Evolutionary conservation across 1,140 invertebrate genomes (phyloP).

Genomic region (Lordiphosa mommai): DNA sequence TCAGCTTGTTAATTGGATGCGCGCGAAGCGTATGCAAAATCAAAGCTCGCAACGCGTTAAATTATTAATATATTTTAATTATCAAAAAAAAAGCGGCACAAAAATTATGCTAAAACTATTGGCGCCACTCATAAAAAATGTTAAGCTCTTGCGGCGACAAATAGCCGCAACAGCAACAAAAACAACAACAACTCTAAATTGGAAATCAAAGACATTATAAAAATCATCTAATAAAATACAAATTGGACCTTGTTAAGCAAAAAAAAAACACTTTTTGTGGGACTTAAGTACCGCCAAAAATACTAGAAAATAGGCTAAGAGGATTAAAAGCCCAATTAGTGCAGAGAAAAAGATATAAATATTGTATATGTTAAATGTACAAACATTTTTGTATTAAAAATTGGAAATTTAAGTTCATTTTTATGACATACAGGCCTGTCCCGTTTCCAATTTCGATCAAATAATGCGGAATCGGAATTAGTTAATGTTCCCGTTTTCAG

Average conservation of each 20-base stretch:
- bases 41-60: conserved; percentile 51
- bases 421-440: too few relatives aligned
- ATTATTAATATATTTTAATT: conserved; percentile 77
- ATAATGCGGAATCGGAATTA: too few relatives aligned
- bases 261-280: too few relatives aligned
- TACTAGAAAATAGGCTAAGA: too few relatives aligned
- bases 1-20: conserved; percentile 48
- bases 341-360: too few relatives aligned
- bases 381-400: too few relatives aligned
- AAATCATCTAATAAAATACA: conserved; percentile 1
- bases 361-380: too few relatives aligned
- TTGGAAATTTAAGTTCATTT: too few relatives aligned
- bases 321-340: too few relatives aligned
- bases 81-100: conserved; percentile 18
- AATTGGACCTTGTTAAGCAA: conserved; percentile 1
- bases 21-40: conserved; percentile 59
- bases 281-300: too few relatives aligned
- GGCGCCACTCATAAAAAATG: conserved; percentile 70
- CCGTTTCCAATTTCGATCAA: too few relatives aligned
- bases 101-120: conserved; percentile 69
- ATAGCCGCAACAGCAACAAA: conserved; percentile 23
- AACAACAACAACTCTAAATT: conserved; percentile 23
- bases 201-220: conserved; percentile 4
- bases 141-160: conserved; percentile 33
- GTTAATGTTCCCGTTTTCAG: too few relatives aligned